Evolutionary conservation across 2,797 vertebrate species (phyloP), one percentile per base, ranked within the genome.

Genomic region (Varecia variegata): DNA sequence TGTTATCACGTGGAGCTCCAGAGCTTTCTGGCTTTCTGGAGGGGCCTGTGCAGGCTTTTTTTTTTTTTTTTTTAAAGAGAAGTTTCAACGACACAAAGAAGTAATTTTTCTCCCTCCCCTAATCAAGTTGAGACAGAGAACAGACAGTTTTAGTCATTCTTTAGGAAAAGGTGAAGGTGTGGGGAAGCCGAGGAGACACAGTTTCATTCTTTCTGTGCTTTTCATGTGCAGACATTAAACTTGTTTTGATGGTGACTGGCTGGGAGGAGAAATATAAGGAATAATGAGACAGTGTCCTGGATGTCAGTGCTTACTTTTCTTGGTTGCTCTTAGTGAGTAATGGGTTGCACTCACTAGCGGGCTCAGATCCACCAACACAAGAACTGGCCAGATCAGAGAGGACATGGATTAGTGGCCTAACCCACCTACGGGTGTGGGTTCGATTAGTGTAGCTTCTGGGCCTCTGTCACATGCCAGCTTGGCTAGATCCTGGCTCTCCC

Each of bases 391-490:
- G 40, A 43, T 62, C 23, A 70, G 15, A 38, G 15, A 70, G 35
- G 25, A 27, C 23, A 68, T 10, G 10, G 62, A 67, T 30, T 27
- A 40, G 17, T 52, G 15, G 35, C 6, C 2, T 38, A 0, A 35
- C 23, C 2, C 35, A 54, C 6, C 83, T 70, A 15, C 25, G 1
- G 1, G 3, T 5, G 47, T 68, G 35, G 65, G 25, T 30, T 54
- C 20, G 65, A 13, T 21, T 21, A 40, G 32, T 1, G 30, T 23
- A 20, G 30, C 18, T 9, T 6, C 54, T 15, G 32, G 40, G n/a
- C 23, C 45, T 52, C 43, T 20, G 60, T 2, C 13, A 1, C 82
- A 20, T 0, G 0, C 15, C 18, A 0, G 2, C 82, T 67, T 17
- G n/a, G 62, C 58, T 45, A 56, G 54, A 25, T 8, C 23, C 4